A percentile compares a stretch with the other conserved stretches of the same genome.
Conservation (phyloP, 2,888 invertebrate genomes). For the Tethea ocularis region DNA sequence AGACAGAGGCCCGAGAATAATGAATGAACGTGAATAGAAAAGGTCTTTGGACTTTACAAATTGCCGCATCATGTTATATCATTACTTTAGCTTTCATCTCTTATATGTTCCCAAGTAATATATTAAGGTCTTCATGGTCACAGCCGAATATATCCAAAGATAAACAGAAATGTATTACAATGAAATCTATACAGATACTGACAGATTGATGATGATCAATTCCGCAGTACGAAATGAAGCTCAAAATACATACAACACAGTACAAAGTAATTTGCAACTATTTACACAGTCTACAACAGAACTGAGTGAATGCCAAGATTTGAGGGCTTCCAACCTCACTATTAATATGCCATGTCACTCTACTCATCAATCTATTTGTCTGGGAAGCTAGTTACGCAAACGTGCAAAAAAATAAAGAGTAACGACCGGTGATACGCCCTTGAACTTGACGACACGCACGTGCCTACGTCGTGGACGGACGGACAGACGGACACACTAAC, state of each 20-base stretch:
- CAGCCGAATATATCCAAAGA: background rate
- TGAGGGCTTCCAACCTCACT: slow-evolving; percentile 2
- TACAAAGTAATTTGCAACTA: background rate
- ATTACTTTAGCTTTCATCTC: slow-evolving; percentile 10
- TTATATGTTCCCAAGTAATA: slow-evolving; percentile 8
- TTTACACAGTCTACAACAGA: background rate
- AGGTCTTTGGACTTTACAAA: slow-evolving; percentile 9
- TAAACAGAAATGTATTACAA: slow-evolving; percentile 5
- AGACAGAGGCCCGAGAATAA: slow-evolving; percentile 16
- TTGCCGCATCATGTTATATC: slow-evolving; percentile 10
- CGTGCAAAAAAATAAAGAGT: slow-evolving; percentile 61
- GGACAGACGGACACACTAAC: slow-evolving; percentile 39
- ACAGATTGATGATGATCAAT: slow-evolving; percentile 10
- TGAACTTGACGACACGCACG: slow-evolving; percentile 63
- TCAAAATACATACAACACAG: background rate
- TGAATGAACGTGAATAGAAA: slow-evolving; percentile 11
- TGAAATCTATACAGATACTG: background rate
- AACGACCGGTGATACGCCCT: slow-evolving; percentile 63
- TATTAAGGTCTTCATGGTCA: background rate
- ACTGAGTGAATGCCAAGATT: slow-evolving; percentile 17
- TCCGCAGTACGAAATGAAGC: background rate
- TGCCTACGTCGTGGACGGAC: slow-evolving; percentile 24
- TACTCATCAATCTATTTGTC: slow-evolving; percentile 51
- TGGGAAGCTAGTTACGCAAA: slow-evolving; percentile 46
- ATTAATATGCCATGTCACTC: slow-evolving; percentile 18